These are phyloP conservation scores for Alligator mississippiensis DNA, from an alignment of 2,113 vertebrate species.

Conservation along the genomic window DNA sequence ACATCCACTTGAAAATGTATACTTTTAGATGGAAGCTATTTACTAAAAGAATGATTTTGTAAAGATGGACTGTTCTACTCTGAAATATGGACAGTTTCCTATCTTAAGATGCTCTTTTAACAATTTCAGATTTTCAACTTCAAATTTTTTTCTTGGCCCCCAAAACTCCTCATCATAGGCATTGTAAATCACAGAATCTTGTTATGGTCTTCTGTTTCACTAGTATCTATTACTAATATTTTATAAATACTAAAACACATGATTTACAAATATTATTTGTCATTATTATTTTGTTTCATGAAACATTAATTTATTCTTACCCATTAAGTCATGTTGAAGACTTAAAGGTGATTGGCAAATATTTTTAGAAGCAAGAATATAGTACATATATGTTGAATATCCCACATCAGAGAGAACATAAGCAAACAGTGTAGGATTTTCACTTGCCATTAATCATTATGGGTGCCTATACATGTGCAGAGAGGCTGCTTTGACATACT, in stretches of 20 bases:
- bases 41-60: neutral
- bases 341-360: neutral
- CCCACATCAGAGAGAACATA: neutral
- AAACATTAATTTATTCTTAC: neutral
- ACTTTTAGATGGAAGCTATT: neutral
- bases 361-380: neutral
- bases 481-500: too few species aligned
- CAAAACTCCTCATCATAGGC: neutral
- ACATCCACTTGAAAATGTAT: neutral
- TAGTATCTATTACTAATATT: neutral
- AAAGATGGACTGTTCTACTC: neutral
- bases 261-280: neutral
- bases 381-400: neutral
- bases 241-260: neutral
- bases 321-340: fast-evolving
- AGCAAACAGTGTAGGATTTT: neutral
- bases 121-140: neutral
- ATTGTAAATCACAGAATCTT: neutral
- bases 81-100: neutral
- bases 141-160: neutral
- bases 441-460: too few species aligned
- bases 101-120: neutral
- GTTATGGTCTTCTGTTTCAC: neutral
- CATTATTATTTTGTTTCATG: neutral
- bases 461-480: too few species aligned